Base-by-base conservation (phyloP, 92 coral and sea anemone species). In the Virgularia gustaviana region DNA sequence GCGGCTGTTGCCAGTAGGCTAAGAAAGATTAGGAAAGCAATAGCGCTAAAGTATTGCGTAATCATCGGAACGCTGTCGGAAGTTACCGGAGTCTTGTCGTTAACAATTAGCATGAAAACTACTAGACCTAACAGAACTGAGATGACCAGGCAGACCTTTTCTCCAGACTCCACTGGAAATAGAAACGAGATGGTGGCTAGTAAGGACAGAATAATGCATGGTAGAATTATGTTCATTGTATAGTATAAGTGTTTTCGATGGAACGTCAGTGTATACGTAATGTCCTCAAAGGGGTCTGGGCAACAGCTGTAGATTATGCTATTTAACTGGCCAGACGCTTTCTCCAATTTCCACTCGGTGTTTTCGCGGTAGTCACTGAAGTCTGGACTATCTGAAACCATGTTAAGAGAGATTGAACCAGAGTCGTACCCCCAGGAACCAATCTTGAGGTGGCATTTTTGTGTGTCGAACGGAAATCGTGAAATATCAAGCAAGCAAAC, bases 161-260 rank as follows among this genome's bases (percentile, higher is more conserved):
- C 97, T 35, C 97, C 97, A 37, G 81, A 91, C 39, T 89, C 97
- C 25, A 96, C 88, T 9, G 97, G 97, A 6, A 91, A 89, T 35
- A 85, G 65, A 65, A 89, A 91, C 43, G 96, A 89, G 60, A 86
- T 67, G 47, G 90, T 78, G 24, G 92, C 79, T 19, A 91, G 87
- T 49, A 80, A 44, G 9, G 96, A 83, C 25, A 91, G 87, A 28
- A 91, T 86, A 49, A 89, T 49, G 18, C 92, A 86, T 10, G 97
- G 97, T 71, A 91, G 78, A 34, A 91, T 87, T 76, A 91, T 86
- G 53, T 85, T 91, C 73, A 91, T 84, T 57, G 89, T 86, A 49
- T 86, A 89, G 64, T 85, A 91, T 63, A 80, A 87, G 15, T 96
- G 97, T 9, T 83, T 83, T n/a, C 97, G 92, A 25, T 90, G 91